A percentile compares a stretch with the other conserved stretches of the same genome.
phyloP scores from a whole-genome alignment of 2,888 invertebrate genomes.

The Harpalus rubripes region DNA sequence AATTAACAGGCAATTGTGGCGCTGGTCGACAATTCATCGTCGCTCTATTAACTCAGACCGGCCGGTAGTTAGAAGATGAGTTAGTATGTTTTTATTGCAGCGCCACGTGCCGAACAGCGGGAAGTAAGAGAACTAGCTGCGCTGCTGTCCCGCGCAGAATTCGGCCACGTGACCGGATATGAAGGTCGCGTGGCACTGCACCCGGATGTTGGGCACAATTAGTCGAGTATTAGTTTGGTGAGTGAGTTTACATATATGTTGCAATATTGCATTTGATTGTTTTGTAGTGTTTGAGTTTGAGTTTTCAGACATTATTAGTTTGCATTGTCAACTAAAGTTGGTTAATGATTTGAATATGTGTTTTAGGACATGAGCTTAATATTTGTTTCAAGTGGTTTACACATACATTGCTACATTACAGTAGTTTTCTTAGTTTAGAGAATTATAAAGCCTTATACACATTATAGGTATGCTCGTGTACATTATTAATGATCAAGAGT shows the following conservation, averaged over 20 bases:
- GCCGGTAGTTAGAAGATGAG: constrained; percentile 29
- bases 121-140: neutral
- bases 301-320: neutral
- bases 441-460: too few species aligned
- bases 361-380: neutral
- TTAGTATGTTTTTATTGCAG: constrained; percentile 50
- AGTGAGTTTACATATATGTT: constrained; percentile 45
- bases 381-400: too few species aligned
- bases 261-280: constrained; percentile 29
- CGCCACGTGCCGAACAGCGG: constrained; percentile 45
- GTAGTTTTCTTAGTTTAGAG: too few species aligned
- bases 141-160: constrained; percentile 17
- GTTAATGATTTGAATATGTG: neutral
- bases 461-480: too few species aligned
- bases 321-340: neutral
- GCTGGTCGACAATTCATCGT: constrained; percentile 27
- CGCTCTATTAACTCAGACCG: constrained; percentile 23
- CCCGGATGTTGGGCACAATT: constrained; percentile 71
- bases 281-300: neutral
- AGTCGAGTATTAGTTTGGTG: constrained; percentile 71
- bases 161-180: constrained; percentile 71
- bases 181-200: constrained; percentile 70
- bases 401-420: too few species aligned
- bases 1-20: constrained; percentile 60
- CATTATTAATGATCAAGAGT: too few species aligned